Base-by-base conservation (phyloP, 2,113 vertebrate species). In the Pollimyrus isidori region DNA sequence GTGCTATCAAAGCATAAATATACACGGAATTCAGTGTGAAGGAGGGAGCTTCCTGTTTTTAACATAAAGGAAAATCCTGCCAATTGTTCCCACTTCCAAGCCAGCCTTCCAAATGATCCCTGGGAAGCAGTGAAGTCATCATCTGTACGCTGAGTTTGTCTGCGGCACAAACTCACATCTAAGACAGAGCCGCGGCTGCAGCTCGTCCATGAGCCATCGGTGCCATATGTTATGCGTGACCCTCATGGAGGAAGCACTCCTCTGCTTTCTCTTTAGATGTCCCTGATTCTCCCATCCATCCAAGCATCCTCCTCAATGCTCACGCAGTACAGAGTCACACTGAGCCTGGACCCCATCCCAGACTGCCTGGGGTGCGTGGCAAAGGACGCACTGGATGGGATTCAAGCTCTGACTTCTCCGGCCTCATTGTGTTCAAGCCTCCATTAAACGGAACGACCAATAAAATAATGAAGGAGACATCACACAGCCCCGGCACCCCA, bases 381-480 rank as follows among this genome's bases (percentile, higher is more conserved):
- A 42, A 19, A 39, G 69, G 73, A 80, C 73, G 6, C 15, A 15
- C 15, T 39, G 73, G 73, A 42, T 76, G 48, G 13, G 48, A 42
- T 80, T 15, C 73, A 35, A 39, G 30, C 7, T 80, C 30, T 19
- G 73, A 39, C 35, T 42, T 46, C 50, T 80, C 23, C 4, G 46
- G 11, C 83, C 35, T 42, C 58, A 65, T 11, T 76, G 80, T 52
- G 35, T 76, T 87, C 82, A 56, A 35, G 73, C 35, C 80, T 56
- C 35, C 83, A 62, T 88, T 62, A 87, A 86, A 87, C 62, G 42
- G 7, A 89, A 56, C 39, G n/a, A 86, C 89, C 62, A 65, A 89
- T 90, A 4, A 62, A 73, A 21, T 82, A 91, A 91, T 69, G 48
- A 90, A 89, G 19, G 89, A 90, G 88, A 53, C 10, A 83, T 91